phyloP scores from a whole-genome alignment of 1,140 invertebrate species.

The Bombus superbus region DNA sequence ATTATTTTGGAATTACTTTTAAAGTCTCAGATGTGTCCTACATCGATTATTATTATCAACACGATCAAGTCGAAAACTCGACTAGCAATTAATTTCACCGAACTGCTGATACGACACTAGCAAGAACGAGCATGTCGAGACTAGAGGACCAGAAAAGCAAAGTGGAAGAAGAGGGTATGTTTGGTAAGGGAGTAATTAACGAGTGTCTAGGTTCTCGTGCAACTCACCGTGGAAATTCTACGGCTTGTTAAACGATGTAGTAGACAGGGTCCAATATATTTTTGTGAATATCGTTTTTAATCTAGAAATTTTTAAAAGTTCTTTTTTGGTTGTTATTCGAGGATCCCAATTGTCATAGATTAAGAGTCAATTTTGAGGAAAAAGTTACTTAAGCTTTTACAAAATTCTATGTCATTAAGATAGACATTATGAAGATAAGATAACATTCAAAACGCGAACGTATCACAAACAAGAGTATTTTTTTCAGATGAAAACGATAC shows the following conservation, averaged over 20 bases:
- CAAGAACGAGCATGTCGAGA: slow-evolving; percentile 8
- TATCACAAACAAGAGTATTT: neutral
- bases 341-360: no score
- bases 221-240: neutral
- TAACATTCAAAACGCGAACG: neutral
- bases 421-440: slow-evolving; percentile 9
- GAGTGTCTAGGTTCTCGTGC: neutral
- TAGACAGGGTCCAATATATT: neutral
- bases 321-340: neutral
- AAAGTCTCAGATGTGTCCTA: neutral
- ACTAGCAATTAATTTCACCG: slow-evolving; percentile 31
- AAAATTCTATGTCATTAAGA: neutral
- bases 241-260: neutral
- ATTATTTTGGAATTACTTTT: neutral
- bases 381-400: neutral
- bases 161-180: neutral
- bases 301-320: neutral
- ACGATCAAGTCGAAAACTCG: neutral
- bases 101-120: slow-evolving; percentile 24
- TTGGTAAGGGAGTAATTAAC: slow-evolving; percentile 47
- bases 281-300: neutral
- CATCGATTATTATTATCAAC: slow-evolving; percentile 4
- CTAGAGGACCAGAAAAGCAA: neutral
- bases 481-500: neutral
- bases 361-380: neutral